A percentile compares a stretch with the other conserved stretches of the same genome.
Conservation (phyloP, 2,113 vertebrate species). For the Stomatorhinus ivindoensis region DNA sequence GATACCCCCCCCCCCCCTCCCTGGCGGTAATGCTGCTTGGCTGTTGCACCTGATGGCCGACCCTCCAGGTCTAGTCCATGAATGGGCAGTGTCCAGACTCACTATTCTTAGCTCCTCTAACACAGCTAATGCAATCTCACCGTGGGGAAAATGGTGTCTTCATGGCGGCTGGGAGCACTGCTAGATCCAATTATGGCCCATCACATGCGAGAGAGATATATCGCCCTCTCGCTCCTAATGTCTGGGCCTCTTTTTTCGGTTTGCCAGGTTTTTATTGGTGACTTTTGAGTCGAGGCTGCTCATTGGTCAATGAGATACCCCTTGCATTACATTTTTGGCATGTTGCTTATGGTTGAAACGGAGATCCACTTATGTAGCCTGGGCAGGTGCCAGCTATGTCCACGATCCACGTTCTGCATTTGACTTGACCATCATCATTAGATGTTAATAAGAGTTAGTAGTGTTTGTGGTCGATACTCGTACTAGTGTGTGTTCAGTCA, state of each 20-base stretch:
- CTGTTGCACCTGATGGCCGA: not conserved
- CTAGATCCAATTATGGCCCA: conserved; percentile 57
- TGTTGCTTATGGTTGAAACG: not conserved
- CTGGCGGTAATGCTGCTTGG: not conserved
- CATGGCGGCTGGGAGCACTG: conserved; percentile 29
- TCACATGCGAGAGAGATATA: conserved; percentile 38
- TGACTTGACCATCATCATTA: not conserved
- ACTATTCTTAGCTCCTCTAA: conserved; percentile 35
- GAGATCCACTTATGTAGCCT: not conserved
- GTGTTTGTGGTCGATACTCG: conserved; percentile 21
- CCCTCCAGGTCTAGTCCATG: not conserved
- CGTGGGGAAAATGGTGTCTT: conserved; percentile 47
- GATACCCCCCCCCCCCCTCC: too few relatives aligned
- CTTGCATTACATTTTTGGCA: not conserved
- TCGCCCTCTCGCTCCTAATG: conserved; percentile 48
- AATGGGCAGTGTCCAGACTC: not conserved
- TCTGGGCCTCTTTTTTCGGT: conserved; percentile 45
- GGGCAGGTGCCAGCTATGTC: not conserved
- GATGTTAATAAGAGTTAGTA: not conserved
- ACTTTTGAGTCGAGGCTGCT: not conserved
- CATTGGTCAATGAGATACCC: not conserved
- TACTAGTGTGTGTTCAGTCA: conserved; percentile 1
- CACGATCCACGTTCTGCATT: not conserved
- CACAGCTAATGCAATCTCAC: conserved; percentile 43
- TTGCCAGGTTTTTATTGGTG: not conserved